A percentile compares a stretch with the other conserved stretches of the same genome.
Evolutionary conservation across 1,140 invertebrate genomes (phyloP).

Genomic region (Lethocerus indicus): DNA sequence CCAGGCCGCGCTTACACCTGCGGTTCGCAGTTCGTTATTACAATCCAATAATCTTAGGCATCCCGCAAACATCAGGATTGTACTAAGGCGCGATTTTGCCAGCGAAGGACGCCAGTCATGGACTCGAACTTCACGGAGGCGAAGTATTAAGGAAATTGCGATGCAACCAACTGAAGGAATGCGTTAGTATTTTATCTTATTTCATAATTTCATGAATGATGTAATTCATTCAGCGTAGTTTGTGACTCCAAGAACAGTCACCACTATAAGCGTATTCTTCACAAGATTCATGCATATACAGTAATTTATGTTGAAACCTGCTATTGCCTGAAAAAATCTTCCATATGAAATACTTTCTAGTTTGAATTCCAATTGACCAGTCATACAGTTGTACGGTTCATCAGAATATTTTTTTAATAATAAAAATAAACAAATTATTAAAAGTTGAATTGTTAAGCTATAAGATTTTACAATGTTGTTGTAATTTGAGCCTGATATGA

Average conservation of each 20-base stretch:
- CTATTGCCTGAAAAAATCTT: not conserved
- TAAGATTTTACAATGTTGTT: not conserved
- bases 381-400: not conserved
- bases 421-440: not conserved
- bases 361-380: not conserved
- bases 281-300: not conserved
- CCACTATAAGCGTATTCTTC: not conserved
- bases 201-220: slow-evolving; percentile 52
- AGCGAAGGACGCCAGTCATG: not conserved
- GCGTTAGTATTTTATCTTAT: slow-evolving; percentile 7
- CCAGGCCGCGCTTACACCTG: not conserved
- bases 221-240: not conserved
- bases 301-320: not conserved
- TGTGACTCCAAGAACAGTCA: not conserved
- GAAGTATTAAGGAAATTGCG: slow-evolving; percentile 13
- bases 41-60: not conserved
- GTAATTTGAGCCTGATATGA: not conserved
- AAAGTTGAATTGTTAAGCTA: not conserved
- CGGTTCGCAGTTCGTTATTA: not conserved
- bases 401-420: not conserved
- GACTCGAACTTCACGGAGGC: slow-evolving; percentile 1
- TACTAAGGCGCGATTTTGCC: slow-evolving; percentile 1
- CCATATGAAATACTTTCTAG: not conserved
- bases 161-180: slow-evolving; percentile 12
- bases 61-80: not conserved